Percentiles rank a stretch among this genome's conserved stretches.
Evolutionary conservation across 2,797 vertebrate genomes (phyloP).

Genomic region (Cirrhinus mrigala): DNA sequence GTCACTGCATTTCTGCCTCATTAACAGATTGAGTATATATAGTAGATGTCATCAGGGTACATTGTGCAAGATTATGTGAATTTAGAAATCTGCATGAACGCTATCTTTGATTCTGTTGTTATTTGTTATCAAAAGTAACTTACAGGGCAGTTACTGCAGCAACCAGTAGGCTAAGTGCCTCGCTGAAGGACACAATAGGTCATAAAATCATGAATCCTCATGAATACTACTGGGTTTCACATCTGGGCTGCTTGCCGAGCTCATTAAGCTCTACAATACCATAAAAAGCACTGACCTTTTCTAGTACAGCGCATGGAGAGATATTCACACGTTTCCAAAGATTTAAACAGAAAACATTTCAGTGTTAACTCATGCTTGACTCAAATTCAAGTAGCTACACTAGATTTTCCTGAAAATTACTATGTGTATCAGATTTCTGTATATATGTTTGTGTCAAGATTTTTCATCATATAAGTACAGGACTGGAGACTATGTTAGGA

Average conservation of each 20-base stretch:
- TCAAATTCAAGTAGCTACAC: not conserved
- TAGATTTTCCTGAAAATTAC: not conserved
- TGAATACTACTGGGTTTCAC: constrained; percentile 23
- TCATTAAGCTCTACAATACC: constrained; percentile 27
- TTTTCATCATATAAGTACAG: not conserved
- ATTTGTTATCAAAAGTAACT: not conserved
- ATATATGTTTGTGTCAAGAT: not conserved
- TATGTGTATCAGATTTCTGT: not conserved
- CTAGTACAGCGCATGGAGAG: not conserved
- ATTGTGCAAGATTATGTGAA: not conserved
- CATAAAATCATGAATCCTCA: constrained; percentile 28
- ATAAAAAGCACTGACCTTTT: constrained; percentile 23
- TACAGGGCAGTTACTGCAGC: not conserved
- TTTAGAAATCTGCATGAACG: not conserved
- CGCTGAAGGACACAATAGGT: not conserved
- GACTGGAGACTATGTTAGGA: not conserved
- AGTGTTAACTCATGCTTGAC: not conserved
- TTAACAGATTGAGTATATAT: not conserved
- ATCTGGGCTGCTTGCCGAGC: constrained; percentile 10
- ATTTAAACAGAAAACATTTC: not conserved
- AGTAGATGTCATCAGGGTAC: not conserved
- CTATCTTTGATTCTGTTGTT: constrained; percentile 2
- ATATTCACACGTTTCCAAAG: constrained; percentile 22
- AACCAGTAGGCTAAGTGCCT: constrained; percentile 1
- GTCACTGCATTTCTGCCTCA: not conserved